Conservation (phyloP, 2,888 invertebrate species). For the Eupithecia dodoneata region DNA sequence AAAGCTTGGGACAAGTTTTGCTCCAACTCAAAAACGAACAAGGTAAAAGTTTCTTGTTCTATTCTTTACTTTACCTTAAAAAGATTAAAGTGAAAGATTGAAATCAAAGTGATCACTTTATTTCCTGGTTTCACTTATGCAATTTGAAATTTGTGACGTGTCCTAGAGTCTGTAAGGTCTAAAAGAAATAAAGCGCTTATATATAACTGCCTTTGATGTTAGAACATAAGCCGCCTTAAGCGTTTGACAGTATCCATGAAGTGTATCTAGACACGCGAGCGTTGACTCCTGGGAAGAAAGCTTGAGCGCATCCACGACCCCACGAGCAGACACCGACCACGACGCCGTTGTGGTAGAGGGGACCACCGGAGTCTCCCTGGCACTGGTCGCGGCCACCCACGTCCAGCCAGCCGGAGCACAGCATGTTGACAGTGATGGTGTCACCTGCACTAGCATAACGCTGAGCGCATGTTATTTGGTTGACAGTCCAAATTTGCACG, state of each 20-base stretch:
- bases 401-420: constrained; percentile 54
- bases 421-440: constrained; percentile 50
- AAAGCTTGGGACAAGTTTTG: too few relatives aligned
- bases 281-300: constrained; percentile 52
- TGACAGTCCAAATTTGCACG: constrained; percentile 54
- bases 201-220: too few relatives aligned
- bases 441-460: constrained; percentile 39
- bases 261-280: constrained; percentile 48
- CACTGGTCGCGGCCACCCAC: constrained; percentile 56
- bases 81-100: too few relatives aligned
- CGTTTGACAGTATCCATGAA: constrained; percentile 56
- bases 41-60: too few relatives aligned
- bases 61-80: too few relatives aligned
- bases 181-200: too few relatives aligned
- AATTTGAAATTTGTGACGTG: too few relatives aligned
- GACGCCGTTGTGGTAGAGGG: constrained; percentile 52
- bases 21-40: too few relatives aligned
- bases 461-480: constrained; percentile 46
- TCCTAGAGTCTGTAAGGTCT: too few relatives aligned
- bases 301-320: constrained; percentile 47
- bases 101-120: too few relatives aligned
- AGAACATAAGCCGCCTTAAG: too few relatives aligned
- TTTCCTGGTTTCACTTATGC: too few relatives aligned
- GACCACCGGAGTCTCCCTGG: constrained; percentile 56
- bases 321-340: constrained; percentile 54